Evolutionary conservation across 2,888 invertebrate genomes (phyloP), one percentile per base, ranked within the genome.

Genomic region (Eurois occulta): DNA sequence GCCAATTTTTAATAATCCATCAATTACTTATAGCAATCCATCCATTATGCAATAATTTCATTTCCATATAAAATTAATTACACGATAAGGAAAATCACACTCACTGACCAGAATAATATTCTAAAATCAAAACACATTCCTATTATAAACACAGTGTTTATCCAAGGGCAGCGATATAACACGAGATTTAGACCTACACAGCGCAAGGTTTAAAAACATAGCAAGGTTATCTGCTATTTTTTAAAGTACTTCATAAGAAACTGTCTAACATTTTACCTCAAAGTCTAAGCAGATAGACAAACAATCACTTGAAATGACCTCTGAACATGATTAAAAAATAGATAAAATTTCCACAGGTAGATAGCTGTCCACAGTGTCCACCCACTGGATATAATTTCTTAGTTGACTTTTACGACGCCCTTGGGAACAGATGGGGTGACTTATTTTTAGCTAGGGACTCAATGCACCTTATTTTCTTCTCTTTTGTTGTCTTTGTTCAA

Each of bases 361-460:
- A 65, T 52, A 38, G 13, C 64, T 48, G 52, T 24, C 52, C 16
- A 64, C 60, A 38, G 38, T 62, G 75, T 70, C 72, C 69, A 67
- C 72, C 84, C 81, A 73, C 70, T 81, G 41, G 72, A 84, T 84
- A 84, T 84, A 84, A 84, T 84, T 81, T 84, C 78, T 81, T 72
- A 84, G 78, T 84, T 84, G 78, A 77, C 84, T 81, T 84, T 81
- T 78, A 84, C 81, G 84, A 84, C 78, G 35, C 81, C 72, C 81
- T 78, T 70, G 81, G 75, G 84, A 78, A 64, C 78, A 75, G 66
- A 81, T 81, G 78, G 78, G 74, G 74, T 84, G 78, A 84, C 72
- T 84, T 84, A 84, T 84, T 84, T 81, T 84, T 52, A 75, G 72
- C 66, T 70, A n/a, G 58, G 64, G 78, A 38, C 41, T 66, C 41